Conservation (phyloP, 2,888 invertebrate species). For the Apotomis betuletana region DNA sequence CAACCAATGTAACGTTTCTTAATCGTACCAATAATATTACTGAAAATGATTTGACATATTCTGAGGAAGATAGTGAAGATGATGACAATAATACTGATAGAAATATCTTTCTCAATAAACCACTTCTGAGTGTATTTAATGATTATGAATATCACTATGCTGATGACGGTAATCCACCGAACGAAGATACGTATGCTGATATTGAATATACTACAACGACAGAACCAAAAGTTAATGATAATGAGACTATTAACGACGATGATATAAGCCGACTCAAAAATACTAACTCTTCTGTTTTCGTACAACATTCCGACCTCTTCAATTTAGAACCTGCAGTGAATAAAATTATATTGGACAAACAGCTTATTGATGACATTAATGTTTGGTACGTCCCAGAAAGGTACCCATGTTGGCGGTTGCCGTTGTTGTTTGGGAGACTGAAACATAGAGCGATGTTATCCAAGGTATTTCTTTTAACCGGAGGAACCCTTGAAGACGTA, state of each 20-base stretch:
- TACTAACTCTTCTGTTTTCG: slow-evolving; percentile 20
- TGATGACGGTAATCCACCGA: slow-evolving; percentile 36
- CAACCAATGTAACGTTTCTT: neutral
- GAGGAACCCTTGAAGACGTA: slow-evolving; percentile 60
- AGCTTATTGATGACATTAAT: slow-evolving; percentile 15
- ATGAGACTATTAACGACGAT: slow-evolving; percentile 20
- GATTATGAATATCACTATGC: slow-evolving; percentile 57
- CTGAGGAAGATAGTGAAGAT: neutral
- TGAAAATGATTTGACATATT: no score
- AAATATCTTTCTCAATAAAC: neutral
- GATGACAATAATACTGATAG: neutral
- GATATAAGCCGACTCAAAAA: no score
- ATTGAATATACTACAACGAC: slow-evolving; percentile 18
- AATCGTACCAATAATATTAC: neutral
- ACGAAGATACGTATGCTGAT: slow-evolving; percentile 39
- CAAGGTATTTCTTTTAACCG: slow-evolving; percentile 61
- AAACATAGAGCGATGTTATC: slow-evolving; percentile 46
- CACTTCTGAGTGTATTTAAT: slow-evolving; percentile 23
- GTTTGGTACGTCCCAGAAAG: slow-evolving; percentile 71
- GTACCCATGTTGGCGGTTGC: slow-evolving; percentile 72
- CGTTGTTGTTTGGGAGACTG: slow-evolving; percentile 65
- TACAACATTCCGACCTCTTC: slow-evolving; percentile 55
- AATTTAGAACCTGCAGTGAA: slow-evolving; percentile 62
- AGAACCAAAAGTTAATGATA: slow-evolving; percentile 18
- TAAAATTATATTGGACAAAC: slow-evolving; percentile 43